Conservation (phyloP, 2,888 invertebrate species). For the Eurytoma californica region DNA sequence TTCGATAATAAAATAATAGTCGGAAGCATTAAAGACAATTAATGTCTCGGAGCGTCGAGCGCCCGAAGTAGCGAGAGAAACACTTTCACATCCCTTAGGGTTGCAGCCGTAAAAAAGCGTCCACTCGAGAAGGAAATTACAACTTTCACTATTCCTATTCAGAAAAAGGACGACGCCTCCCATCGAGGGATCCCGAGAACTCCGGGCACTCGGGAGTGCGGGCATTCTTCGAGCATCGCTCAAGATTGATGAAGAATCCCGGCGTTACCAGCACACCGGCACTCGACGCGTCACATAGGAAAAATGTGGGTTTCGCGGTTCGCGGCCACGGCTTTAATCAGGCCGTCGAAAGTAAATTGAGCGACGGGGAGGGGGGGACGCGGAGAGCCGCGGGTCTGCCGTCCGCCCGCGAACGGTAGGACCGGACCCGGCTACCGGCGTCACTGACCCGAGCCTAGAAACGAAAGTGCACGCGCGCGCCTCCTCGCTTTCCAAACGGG, state of each 20-base stretch:
- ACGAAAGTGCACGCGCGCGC: constrained; percentile 27
- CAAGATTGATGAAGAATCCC: constrained; percentile 21
- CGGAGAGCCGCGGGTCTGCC: background rate
- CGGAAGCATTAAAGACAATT: background rate
- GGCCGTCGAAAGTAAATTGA: constrained; percentile 43
- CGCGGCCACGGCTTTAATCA: constrained; percentile 27
- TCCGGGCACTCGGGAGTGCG: too few relatives aligned
- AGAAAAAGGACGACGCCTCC: background rate
- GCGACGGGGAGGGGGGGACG: background rate
- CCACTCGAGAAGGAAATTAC: background rate
- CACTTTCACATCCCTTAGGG: constrained; percentile 17
- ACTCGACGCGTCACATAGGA: constrained; percentile 4
- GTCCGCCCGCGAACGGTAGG: background rate
- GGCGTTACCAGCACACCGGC: background rate
- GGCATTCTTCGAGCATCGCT: background rate
- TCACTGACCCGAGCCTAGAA: constrained; percentile 31
- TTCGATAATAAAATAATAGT: background rate
- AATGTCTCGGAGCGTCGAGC: background rate
- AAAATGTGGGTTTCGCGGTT: constrained; percentile 31
- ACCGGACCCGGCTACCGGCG: background rate
- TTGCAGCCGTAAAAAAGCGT: background rate
- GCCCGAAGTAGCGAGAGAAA: background rate
- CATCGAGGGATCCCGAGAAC: background rate
- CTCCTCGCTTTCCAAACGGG: background rate
- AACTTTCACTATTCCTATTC: constrained; percentile 36